Conservation (phyloP, 2,797 vertebrate genomes). For the Echiichthys vipera region DNA sequence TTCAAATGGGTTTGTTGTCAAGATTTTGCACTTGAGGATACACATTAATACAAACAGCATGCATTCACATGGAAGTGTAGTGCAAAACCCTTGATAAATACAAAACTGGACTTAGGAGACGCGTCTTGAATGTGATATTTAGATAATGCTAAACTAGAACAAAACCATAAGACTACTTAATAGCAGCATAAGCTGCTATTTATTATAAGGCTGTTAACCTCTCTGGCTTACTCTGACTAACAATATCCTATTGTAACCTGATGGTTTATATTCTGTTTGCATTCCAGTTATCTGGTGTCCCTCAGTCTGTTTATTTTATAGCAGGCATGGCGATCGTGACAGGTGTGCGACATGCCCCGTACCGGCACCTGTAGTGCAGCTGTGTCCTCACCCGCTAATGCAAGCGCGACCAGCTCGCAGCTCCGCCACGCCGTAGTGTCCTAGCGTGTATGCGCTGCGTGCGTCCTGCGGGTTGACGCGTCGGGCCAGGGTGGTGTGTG, state of each 20-base stretch:
- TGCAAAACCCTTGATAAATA: conserved; percentile 39
- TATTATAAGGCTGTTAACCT: neutral
- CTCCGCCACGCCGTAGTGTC: too few relatives aligned
- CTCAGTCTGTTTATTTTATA: too few relatives aligned
- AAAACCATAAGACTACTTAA: neutral
- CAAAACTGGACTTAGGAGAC: conserved; percentile 25
- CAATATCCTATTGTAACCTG: neutral
- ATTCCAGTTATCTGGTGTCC: too few relatives aligned
- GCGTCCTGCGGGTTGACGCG: too few relatives aligned
- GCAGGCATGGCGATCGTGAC: too few relatives aligned
- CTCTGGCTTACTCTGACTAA: neutral
- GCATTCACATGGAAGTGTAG: conserved; percentile 26
- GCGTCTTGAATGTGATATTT: conserved; percentile 26
- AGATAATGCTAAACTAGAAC: conserved; percentile 23
- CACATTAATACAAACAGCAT: conserved; percentile 38
- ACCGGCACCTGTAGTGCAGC: too few relatives aligned
- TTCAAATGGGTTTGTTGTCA: conserved; percentile 7
- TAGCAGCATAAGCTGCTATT: neutral
- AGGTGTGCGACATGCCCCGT: too few relatives aligned
- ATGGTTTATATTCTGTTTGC: too few relatives aligned
- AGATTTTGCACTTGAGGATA: conserved; percentile 21
- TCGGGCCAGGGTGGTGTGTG: too few relatives aligned
- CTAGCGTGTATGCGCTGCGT: too few relatives aligned
- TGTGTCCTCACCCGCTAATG: too few relatives aligned
- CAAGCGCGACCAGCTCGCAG: too few relatives aligned